phyloP scores from a whole-genome alignment of 2,888 invertebrate genomes.

The Cantharis lateralis region DNA sequence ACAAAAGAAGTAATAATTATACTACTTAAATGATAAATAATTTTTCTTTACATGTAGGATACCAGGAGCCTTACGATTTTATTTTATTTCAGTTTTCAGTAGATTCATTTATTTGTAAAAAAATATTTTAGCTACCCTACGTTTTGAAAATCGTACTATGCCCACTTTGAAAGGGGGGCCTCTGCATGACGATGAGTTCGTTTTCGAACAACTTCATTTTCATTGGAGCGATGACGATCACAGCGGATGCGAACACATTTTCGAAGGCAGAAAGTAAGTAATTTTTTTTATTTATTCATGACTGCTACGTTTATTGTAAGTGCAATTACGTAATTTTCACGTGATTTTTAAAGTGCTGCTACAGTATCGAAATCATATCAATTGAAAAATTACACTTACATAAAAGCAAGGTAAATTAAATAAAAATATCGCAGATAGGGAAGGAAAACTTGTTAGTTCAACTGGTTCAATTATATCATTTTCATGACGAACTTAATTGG shows the following conservation, averaged over 20 bases:
- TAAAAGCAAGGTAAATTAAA: neutral
- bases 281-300: neutral
- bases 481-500: neutral
- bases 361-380: neutral
- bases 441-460: neutral
- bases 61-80: neutral
- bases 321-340: neutral
- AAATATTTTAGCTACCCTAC: constrained; percentile 61
- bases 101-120: neutral
- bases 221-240: constrained; percentile 79
- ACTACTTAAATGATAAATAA: neutral
- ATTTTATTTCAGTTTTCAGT: neutral
- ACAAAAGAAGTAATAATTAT: neutral
- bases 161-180: constrained; percentile 70
- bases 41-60: neutral
- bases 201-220: constrained; percentile 80
- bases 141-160: constrained; percentile 63
- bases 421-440: neutral
- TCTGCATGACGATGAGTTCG: constrained; percentile 65
- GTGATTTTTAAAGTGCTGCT: neutral
- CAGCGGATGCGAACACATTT: constrained; percentile 78
- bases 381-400: neutral
- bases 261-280: constrained; percentile 72
- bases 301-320: neutral
- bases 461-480: neutral